Base-by-base conservation (phyloP, 2,888 invertebrate genomes). In the Chloromyia formosa region DNA sequence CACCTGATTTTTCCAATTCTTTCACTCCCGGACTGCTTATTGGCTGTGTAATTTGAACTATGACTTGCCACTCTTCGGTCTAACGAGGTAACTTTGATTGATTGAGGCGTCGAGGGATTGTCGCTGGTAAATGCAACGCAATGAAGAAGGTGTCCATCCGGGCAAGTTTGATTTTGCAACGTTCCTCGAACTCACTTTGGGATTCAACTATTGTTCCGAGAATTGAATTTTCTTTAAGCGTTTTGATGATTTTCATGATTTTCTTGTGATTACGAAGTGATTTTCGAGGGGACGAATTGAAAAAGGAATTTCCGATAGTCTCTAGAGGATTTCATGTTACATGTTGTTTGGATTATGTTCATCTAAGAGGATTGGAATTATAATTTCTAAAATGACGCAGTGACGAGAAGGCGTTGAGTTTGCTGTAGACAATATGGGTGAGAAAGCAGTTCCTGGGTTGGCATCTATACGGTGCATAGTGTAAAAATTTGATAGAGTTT, bases 71-170 rank as follows among this genome's bases (percentile, higher is more conserved):
- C 53, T 68, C 22, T 58, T 68, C 49, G 53, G 49, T 53, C 20
- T 68, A 68, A 68, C 68, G 68, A 68, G 68, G 68, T 68, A 68
- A 49, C 68, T 68, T 68, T 68, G 68, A 68, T 68, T 68, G 68
- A 68, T 68, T 68, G 68, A 54, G 68, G 49, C 49, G 53, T 53
- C 68, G n/a, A 16, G 68, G 68, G 68, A 64, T 56, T 62, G 35
- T 27, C 27, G 35, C 53, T 20, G 9, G 9, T 22, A 7, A 23
- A 49, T 49, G 27, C 22, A 66, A 16, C 20, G 23, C 62, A 27
- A 14, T 53, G 68, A 22, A 45, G 53, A 27, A 27, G 49, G 42
- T 64, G 64, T 42, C 9, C 16, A n/a, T 64, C 14, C 45, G 27
- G 27, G 27, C 27, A 35, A 35, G 27, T 35, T 35, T 35, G 27